Evolutionary conservation across 2,888 invertebrate genomes (phyloP), one percentile per base, ranked within the genome.

Genomic region (Temnothorax rugatulus): DNA sequence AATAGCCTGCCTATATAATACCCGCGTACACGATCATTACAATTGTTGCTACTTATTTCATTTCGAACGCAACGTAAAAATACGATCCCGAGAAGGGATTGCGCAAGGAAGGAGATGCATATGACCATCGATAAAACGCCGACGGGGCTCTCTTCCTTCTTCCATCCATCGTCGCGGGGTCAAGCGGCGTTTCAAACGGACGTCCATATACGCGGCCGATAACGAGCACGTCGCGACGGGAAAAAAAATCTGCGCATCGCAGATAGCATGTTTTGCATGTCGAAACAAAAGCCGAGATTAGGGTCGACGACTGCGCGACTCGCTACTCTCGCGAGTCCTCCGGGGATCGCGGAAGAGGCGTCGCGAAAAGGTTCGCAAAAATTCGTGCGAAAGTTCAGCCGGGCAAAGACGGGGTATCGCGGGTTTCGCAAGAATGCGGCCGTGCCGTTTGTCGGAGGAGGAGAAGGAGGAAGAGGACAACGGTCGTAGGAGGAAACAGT

Each of bases 401-500:
- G 9, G n/a, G 4, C 13, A 7, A 52, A 11, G 11, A 29, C 21
- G 50, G 34, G 44, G n/a, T 21, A 25, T n/a, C n/a, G 29, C 34
- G 25, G 7, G 18, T 64, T 18, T 13, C 4, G 5, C 52, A n/a
- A 87, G 57, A 61, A 89, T 86, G 89, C 21, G 52, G 13, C 83
- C 88, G 82, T 76, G 79, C 21, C 75, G 82, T 69, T 61, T 76
- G 50, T 29, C 81, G 18, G 86, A 52, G 71, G n/a, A 38, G 5
- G 86, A 21, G 83, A 41, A 13, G 38, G 69, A 71, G 38, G 71
- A 71, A 21, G 69, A 86, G 64, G 89, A 90, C 38, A 29, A 52
- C n/a, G n/a, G 15, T 59, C 83, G 88, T 44, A 85, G 83, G 83
- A 87, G 90, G 73, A 90, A 86, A 54, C 91, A 91, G 69, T 91